phyloP scores from a whole-genome alignment of 2,888 invertebrate species.

The Heliconius hortense region DNA sequence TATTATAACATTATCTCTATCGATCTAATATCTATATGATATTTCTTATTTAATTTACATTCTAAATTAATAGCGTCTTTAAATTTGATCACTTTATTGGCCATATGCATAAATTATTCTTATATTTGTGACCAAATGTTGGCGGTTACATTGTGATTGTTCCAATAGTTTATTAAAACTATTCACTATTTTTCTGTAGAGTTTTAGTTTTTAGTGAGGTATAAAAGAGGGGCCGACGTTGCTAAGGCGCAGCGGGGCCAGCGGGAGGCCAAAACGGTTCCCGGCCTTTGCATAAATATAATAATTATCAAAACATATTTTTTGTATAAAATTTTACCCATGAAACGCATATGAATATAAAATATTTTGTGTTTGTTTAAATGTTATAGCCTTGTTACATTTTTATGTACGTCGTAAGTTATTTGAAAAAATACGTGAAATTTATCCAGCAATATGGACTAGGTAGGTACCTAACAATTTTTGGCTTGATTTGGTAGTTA shows the following conservation, averaged over 20 bases:
- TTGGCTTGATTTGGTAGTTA: not conserved
- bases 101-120: conserved; percentile 15
- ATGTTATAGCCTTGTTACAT: conserved; percentile 32
- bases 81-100: conserved; percentile 23
- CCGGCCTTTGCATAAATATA: conserved; percentile 66
- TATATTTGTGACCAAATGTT: conserved; percentile 17
- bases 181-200: conserved; percentile 45
- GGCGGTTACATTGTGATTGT: conserved; percentile 7
- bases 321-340: conserved; percentile 43
- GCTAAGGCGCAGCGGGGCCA: conserved; percentile 57
- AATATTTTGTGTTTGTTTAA: conserved; percentile 35
- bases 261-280: conserved; percentile 62
- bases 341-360: conserved; percentile 39
- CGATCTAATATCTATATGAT: conserved; percentile 3
- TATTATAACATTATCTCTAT: conserved; percentile 16
- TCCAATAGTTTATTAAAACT: conserved; percentile 51
- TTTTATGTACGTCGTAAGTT: conserved; percentile 20
- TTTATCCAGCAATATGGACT: not conserved
- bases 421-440: conserved; percentile 1
- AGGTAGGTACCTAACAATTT: not conserved
- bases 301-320: conserved; percentile 61
- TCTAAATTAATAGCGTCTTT: conserved; percentile 17
- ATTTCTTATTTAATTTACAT: conserved; percentile 17
- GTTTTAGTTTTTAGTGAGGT: conserved; percentile 68
- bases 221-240: conserved; percentile 65